A percentile compares a stretch with the other conserved stretches of the same genome.
These are phyloP conservation scores for Mesoligia furuncula DNA, from an alignment of 2,888 invertebrate genomes.

Conservation along the genomic window DNA sequence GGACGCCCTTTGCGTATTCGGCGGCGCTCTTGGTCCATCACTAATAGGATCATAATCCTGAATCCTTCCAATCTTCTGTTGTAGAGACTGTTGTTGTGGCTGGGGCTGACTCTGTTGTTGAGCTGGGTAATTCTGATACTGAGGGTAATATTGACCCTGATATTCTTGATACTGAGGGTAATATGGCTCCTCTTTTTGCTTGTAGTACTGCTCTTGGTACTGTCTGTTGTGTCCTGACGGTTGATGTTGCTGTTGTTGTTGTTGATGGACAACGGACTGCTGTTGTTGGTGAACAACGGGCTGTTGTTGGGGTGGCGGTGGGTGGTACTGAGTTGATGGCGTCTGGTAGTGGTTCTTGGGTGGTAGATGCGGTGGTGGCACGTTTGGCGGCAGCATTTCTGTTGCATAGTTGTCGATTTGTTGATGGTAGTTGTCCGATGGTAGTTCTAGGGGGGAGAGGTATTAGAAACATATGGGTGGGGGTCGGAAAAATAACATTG, in stretches of 20 bases:
- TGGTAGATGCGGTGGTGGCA: conserved; percentile 80
- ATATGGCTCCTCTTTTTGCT: conserved; percentile 56
- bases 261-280: conserved; percentile 35
- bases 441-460: conserved; percentile 77
- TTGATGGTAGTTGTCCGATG: conserved; percentile 87
- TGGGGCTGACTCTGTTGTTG: conserved; percentile 73
- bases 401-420: conserved; percentile 88
- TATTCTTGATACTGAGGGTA: conserved; percentile 72
- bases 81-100: conserved; percentile 23
- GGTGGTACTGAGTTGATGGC: conserved; percentile 72
- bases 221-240: conserved; percentile 68
- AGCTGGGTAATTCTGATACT: conserved; percentile 71
- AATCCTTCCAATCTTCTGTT: conserved; percentile 92
- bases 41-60: conserved; percentile 95
- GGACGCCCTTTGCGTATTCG: conserved; percentile 94
- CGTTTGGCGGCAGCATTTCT: conserved; percentile 82
- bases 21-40: conserved; percentile 92
- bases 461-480: conserved; percentile 73
- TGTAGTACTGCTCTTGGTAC: conserved; percentile 65
- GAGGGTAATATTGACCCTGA: conserved; percentile 41
- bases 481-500: conserved; percentile 58
- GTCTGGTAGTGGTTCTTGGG: conserved; percentile 86
- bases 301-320: conserved; percentile 54
- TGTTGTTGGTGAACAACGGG: conserved; percentile 22
- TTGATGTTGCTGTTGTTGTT: conserved; percentile 49